These are phyloP conservation scores for Onychorhynchus coronatus DNA, from an alignment of 2,113 vertebrate species.

Conservation along the genomic window DNA sequence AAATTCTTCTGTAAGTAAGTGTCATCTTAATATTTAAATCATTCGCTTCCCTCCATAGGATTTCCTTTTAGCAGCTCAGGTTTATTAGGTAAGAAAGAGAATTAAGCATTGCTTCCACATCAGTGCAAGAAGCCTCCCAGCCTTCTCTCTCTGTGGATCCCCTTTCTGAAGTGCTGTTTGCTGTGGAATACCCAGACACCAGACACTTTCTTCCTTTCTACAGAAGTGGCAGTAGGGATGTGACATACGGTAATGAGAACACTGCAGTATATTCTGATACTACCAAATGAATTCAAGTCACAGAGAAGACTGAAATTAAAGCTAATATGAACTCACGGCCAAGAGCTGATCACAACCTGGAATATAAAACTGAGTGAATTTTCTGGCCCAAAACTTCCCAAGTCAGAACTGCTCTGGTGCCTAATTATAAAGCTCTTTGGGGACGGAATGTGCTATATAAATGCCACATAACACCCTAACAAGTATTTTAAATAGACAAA, in stretches of 20 bases:
- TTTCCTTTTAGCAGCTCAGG: not conserved
- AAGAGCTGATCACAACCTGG: not conserved
- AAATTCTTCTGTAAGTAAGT: not conserved
- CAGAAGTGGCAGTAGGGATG: not conserved
- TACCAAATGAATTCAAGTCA: not conserved
- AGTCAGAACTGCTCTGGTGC: not conserved
- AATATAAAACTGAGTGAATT: not conserved
- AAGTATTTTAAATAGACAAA: conserved; percentile 25
- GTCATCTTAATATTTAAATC: not conserved
- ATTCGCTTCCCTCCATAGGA: not conserved
- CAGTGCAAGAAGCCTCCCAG: not conserved
- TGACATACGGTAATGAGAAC: not conserved
- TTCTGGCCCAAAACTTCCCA: not conserved
- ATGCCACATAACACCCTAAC: not conserved
- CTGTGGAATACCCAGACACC: not conserved
- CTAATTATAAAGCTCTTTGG: not conserved
- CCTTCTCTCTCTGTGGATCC: not conserved
- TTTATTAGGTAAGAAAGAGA: not conserved
- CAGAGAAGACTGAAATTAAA: not conserved
- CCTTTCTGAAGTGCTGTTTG: not conserved
- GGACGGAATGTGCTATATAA: not conserved
- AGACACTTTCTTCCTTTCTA: not conserved
- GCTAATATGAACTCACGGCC: not conserved
- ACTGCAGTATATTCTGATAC: not conserved
- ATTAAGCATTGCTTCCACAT: not conserved